Evolutionary conservation across 1,140 invertebrate genomes (phyloP).

Genomic region (Drosophila triauraria): DNA sequence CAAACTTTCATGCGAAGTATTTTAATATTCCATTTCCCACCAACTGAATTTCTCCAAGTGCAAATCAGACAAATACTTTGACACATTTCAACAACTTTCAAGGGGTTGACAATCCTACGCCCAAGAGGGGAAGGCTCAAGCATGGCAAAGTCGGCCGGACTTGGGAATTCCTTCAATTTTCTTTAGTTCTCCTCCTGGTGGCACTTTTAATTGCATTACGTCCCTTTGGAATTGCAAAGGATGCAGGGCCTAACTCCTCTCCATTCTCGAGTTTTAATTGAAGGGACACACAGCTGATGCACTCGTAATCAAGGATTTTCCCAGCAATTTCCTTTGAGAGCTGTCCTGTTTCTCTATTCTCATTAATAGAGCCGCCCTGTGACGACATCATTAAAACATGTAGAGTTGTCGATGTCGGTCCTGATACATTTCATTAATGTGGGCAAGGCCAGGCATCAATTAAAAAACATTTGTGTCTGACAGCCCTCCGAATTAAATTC

Average conservation of each 20-base stretch:
- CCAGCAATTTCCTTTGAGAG: constrained; percentile 47
- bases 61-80: constrained; percentile 20
- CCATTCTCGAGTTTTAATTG: constrained; percentile 70
- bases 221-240: constrained; percentile 58
- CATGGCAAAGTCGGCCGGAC: constrained; percentile 26
- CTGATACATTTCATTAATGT: constrained; percentile 17
- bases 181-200: constrained; percentile 43
- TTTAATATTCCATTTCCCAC: background rate
- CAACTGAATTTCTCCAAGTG: constrained; percentile 10
- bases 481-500: constrained; percentile 2
- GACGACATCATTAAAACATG: constrained; percentile 60
- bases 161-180: constrained; percentile 43
- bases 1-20: too few relatives aligned
- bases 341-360: constrained; percentile 11
- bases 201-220: constrained; percentile 75
- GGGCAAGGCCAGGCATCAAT: constrained; percentile 17
- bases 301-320: constrained; percentile 20
- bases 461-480: constrained; percentile 33
- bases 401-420: constrained; percentile 3
- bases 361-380: constrained; percentile 49
- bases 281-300: constrained; percentile 66
- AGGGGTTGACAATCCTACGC: background rate
- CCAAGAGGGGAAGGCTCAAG: constrained; percentile 19
- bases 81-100: constrained; percentile 16
- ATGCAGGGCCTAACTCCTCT: constrained; percentile 14